Evolutionary conservation across 2,888 invertebrate species (phyloP).

Genomic region (Liopterus haemorrhoidalis): DNA sequence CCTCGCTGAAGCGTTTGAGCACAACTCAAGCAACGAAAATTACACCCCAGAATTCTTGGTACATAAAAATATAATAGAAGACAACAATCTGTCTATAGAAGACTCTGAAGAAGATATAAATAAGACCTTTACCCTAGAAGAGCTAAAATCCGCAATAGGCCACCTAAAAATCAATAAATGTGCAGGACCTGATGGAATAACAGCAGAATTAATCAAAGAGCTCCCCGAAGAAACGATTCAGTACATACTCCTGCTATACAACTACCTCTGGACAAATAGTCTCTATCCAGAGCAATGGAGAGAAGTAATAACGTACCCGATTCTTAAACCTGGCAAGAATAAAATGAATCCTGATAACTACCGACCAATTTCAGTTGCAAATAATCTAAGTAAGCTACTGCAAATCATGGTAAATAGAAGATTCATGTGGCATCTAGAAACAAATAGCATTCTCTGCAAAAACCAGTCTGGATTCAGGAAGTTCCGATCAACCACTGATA

Average conservation of each 20-base stretch:
- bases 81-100: neutral
- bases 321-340: slow-evolving; percentile 2
- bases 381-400: slow-evolving; percentile 3
- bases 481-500: neutral
- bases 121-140: neutral
- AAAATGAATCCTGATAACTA: neutral
- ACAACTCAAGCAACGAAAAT: neutral
- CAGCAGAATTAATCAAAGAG: neutral
- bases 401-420: slow-evolving; percentile 11
- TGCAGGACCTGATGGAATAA: neutral
- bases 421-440: slow-evolving; percentile 3
- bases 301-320: neutral
- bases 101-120: neutral
- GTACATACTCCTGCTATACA: neutral
- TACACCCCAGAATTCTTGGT: neutral
- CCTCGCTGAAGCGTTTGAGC: neutral
- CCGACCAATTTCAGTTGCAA: slow-evolving; percentile 11
- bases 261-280: neutral
- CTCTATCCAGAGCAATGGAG: neutral
- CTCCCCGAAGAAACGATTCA: neutral
- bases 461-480: slow-evolving; percentile 1
- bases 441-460: neutral
- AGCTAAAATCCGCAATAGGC: neutral
- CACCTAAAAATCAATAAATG: no score
- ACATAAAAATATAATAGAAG: neutral